These are phyloP conservation scores for Drosophila mettleri DNA, from an alignment of 2,888 invertebrate species.

Conservation along the genomic window DNA sequence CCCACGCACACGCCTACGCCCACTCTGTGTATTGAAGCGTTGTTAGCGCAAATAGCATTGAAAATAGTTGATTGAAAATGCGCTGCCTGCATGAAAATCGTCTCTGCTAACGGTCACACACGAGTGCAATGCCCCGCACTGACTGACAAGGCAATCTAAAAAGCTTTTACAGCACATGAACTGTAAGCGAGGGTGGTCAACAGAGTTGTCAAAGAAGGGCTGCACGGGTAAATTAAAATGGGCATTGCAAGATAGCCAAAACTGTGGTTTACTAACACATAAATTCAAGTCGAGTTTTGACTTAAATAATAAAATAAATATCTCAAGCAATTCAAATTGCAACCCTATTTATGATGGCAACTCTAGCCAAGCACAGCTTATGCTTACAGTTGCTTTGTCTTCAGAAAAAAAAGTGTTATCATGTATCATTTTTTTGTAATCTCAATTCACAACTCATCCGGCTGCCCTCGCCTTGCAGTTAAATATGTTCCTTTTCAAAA, in stretches of 20 bases:
- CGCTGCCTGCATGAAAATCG: slow-evolving; percentile 48
- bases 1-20: slow-evolving; percentile 4
- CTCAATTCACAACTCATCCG: not conserved
- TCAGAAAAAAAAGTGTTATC: not conserved
- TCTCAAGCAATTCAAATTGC: not conserved
- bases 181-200: slow-evolving; percentile 15
- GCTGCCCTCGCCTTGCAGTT: not conserved
- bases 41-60: slow-evolving; percentile 47
- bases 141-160: slow-evolving; percentile 77
- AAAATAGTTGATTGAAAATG: slow-evolving; percentile 69
- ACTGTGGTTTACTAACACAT: no score
- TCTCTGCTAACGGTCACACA: slow-evolving; percentile 67
- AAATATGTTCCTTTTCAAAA: not conserved
- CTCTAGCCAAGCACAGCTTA: not conserved
- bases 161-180: slow-evolving; percentile 47
- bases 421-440: not conserved
- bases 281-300: no score
- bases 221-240: no score
- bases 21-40: slow-evolving; percentile 26
- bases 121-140: slow-evolving; percentile 58
- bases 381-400: not conserved
- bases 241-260: no score
- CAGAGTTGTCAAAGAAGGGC: slow-evolving; percentile 3
- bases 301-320: not conserved
- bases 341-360: not conserved